Conservation (phyloP, 2,113 vertebrate genomes). For the Sterna hirundo region DNA sequence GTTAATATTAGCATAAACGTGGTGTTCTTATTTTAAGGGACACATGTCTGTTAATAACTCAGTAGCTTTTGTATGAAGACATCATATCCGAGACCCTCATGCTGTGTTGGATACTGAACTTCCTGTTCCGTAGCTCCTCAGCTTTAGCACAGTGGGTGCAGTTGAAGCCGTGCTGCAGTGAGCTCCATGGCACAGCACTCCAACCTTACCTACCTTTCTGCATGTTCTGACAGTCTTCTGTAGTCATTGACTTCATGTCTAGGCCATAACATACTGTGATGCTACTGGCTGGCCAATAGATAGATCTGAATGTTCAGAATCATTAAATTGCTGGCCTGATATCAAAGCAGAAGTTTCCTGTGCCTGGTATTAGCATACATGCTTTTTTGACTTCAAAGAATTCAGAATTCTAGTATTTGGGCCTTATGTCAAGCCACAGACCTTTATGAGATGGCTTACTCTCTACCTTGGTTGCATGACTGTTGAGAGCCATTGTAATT, state of each 20-base stretch:
- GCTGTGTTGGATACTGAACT: not conserved
- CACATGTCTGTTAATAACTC: not conserved
- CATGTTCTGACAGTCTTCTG: not conserved
- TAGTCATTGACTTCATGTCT: not conserved
- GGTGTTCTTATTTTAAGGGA: not conserved
- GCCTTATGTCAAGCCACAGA: not conserved
- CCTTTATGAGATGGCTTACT: not conserved
- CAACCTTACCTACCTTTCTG: not conserved
- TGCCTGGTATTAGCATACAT: not conserved
- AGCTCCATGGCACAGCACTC: not conserved
- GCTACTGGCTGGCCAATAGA: not conserved
- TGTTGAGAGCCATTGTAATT: not conserved
- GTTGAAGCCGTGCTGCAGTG: not conserved
- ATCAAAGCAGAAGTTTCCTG: not conserved
- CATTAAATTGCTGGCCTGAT: not conserved
- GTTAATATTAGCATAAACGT: fast-evolving
- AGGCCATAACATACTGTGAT: not conserved
- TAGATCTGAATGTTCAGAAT: not conserved
- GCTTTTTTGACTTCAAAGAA: not conserved
- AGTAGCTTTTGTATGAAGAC: not conserved
- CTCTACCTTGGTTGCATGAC: not conserved
- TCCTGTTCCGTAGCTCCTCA: not conserved
- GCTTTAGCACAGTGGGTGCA: not conserved
- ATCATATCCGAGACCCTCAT: not conserved
- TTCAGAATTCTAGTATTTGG: not conserved